Conservation (phyloP, 2,888 invertebrate species). For the Portevinia maculata region DNA sequence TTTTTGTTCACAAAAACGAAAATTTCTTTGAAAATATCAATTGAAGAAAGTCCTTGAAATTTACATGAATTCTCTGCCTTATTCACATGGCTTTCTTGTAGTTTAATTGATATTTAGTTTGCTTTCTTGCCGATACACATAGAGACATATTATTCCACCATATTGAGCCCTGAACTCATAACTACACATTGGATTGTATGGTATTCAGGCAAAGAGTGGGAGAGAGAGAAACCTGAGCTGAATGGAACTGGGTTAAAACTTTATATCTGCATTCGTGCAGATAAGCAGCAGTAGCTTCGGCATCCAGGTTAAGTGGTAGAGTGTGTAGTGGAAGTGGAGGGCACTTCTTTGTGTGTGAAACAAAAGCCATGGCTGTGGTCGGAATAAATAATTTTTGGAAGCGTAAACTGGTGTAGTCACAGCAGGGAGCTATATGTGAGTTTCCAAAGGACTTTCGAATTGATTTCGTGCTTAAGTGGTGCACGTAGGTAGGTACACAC, state of each 20-base stretch:
- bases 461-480: slow-evolving; percentile 44
- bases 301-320: slow-evolving; percentile 57
- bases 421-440: background rate
- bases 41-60: slow-evolving; percentile 64
- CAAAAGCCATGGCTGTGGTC: slow-evolving; percentile 32
- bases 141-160: slow-evolving; percentile 7
- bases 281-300: slow-evolving; percentile 56
- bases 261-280: slow-evolving; percentile 57
- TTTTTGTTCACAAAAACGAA: slow-evolving; percentile 10
- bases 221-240: slow-evolving; percentile 6
- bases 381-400: slow-evolving; percentile 57
- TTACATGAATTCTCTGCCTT: slow-evolving; percentile 32
- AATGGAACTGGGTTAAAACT: slow-evolving; percentile 65
- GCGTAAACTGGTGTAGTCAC: slow-evolving; percentile 17
- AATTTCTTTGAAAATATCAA: slow-evolving; percentile 48
- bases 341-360: slow-evolving; percentile 35
- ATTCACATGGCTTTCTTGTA: slow-evolving; percentile 52
- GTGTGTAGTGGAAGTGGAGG: background rate
- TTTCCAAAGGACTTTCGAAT: slow-evolving; percentile 47
- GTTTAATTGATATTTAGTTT: slow-evolving; percentile 68
- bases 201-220: slow-evolving; percentile 2
- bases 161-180: slow-evolving; percentile 23
- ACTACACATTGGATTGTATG: background rate
- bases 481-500: background rate
- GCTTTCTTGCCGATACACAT: slow-evolving; percentile 14